phyloP scores from a whole-genome alignment of 2,113 vertebrate species.

The Siniperca chuatsi region DNA sequence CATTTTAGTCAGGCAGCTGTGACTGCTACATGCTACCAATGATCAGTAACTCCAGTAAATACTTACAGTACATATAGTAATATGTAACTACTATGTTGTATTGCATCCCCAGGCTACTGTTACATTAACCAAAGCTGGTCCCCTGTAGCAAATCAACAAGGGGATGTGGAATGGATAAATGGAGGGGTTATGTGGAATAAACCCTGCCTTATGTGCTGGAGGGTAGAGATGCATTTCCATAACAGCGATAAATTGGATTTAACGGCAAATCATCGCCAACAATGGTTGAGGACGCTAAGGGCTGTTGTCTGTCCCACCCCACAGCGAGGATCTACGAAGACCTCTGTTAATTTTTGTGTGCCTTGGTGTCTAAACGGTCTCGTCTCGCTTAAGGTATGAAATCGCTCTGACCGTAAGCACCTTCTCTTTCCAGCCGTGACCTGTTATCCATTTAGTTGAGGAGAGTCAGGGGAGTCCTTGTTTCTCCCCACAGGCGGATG shows the following conservation, averaged over 20 bases:
- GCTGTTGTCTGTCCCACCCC: slow-evolving; percentile 69
- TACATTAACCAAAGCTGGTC: slow-evolving; percentile 67
- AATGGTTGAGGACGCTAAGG: slow-evolving; percentile 78
- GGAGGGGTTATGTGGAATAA: slow-evolving; percentile 65
- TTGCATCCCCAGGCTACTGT: slow-evolving; percentile 60
- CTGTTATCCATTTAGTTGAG: slow-evolving; percentile 83
- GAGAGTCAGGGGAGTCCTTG: slow-evolving; percentile 61
- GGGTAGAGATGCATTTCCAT: slow-evolving; percentile 83
- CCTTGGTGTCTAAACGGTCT: slow-evolving; percentile 59
- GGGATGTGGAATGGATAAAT: slow-evolving; percentile 71
- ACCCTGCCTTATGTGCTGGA: slow-evolving; percentile 70
- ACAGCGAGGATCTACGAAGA: slow-evolving; percentile 64
- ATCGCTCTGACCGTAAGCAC: slow-evolving; percentile 82
- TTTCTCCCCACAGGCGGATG: slow-evolving; percentile 65
- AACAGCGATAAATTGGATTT: slow-evolving; percentile 88
- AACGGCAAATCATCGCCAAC: slow-evolving; percentile 85
- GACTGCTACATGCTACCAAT: background rate
- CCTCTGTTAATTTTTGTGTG: slow-evolving; percentile 25
- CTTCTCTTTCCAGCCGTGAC: slow-evolving; percentile 77
- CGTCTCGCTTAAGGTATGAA: slow-evolving; percentile 82
- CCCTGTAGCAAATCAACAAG: slow-evolving; percentile 72
- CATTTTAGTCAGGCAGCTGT: background rate
- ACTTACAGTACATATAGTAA: slow-evolving; percentile 17
- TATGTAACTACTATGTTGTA: slow-evolving; percentile 4
- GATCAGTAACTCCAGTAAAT: slow-evolving; percentile 14